Percentiles rank a stretch among this genome's conserved stretches.
Evolutionary conservation across 2,113 vertebrate genomes (phyloP).

Genomic region (Dipodomys spectabilis): DNA sequence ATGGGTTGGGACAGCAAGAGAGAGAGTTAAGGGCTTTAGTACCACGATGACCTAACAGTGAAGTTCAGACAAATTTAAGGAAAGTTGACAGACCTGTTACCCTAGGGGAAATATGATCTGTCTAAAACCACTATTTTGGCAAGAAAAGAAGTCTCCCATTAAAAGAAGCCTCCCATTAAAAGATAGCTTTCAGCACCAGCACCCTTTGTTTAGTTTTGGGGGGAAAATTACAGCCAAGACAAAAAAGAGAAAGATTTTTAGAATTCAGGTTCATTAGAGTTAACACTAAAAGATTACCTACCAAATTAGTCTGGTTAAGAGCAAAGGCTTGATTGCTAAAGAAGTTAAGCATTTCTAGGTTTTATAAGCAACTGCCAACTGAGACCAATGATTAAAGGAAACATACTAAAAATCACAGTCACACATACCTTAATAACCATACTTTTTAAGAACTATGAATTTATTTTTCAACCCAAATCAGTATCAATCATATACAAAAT

Average conservation of each 20-base stretch:
- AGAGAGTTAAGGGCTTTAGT: not conserved
- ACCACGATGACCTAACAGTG: not conserved
- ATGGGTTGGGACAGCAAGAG: not conserved
- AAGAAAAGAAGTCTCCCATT: slow-evolving; percentile 44
- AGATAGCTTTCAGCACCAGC: slow-evolving; percentile 58
- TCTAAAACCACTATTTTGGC: slow-evolving; percentile 59
- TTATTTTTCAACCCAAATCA: slow-evolving; percentile 72
- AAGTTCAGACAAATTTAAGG: slow-evolving; percentile 46
- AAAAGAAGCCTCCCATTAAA: slow-evolving; percentile 41
- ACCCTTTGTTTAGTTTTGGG: slow-evolving; percentile 48
- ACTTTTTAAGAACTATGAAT: slow-evolving; percentile 40
- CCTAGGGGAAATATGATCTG: not conserved
- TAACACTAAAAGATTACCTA: slow-evolving; percentile 9
- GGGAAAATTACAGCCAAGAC: not conserved
- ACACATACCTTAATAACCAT: slow-evolving; percentile 8
- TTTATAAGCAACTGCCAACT: not conserved
- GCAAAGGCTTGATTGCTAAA: slow-evolving; percentile 41
- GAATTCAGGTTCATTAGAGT: slow-evolving; percentile 27
- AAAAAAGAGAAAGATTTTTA: not conserved
- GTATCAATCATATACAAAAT: slow-evolving; percentile 59
- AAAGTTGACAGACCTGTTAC: slow-evolving; percentile 36
- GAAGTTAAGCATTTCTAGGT: not conserved
- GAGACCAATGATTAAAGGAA: slow-evolving; percentile 26
- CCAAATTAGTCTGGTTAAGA: not conserved
- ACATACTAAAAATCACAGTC: slow-evolving; percentile 7